A percentile compares a stretch with the other conserved stretches of the same genome.
phyloP scores from a whole-genome alignment of 2,888 invertebrate species.

The Volucella inflata region DNA sequence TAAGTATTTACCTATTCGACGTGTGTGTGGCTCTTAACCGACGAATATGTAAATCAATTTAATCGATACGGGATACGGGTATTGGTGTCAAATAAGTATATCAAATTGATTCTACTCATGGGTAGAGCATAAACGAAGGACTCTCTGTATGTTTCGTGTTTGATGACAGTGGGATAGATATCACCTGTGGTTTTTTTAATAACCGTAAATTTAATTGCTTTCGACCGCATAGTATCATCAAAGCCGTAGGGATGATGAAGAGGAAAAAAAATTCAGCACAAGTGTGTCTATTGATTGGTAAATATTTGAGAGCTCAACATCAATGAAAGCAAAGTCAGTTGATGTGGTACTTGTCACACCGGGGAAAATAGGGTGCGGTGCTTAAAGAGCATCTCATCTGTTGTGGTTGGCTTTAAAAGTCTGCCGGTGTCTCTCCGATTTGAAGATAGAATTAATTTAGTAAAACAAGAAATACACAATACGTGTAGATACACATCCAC shows the following conservation, averaged over 20 bases:
- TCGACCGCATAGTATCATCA: conserved; percentile 38
- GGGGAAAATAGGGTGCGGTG: not conserved
- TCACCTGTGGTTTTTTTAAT: conserved; percentile 42
- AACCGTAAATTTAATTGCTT: conserved; percentile 55
- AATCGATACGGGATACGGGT: conserved; percentile 37
- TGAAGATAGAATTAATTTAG: not conserved
- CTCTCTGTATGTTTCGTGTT: conserved; percentile 1
- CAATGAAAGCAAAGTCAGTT: conserved; percentile 5
- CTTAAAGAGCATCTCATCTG: not conserved
- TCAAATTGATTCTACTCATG: not conserved
- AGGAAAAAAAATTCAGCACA: conserved; percentile 10
- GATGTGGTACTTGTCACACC: not conserved
- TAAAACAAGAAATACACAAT: not conserved
- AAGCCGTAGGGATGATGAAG: conserved; percentile 1
- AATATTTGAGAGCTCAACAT: conserved; percentile 28
- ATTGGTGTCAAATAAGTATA: not conserved
- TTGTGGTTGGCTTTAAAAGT: conserved; percentile 10
- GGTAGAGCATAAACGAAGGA: not conserved
- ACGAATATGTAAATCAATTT: conserved; percentile 49
- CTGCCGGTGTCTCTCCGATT: not conserved
- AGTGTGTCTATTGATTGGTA: conserved; percentile 19
- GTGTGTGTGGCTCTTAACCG: conserved; percentile 4
- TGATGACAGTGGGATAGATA: conserved; percentile 9
- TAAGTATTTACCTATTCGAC: conserved; percentile 53
- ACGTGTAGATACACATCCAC: not conserved